Conservation (phyloP, 2,888 invertebrate genomes). For the Melieria omissa region DNA sequence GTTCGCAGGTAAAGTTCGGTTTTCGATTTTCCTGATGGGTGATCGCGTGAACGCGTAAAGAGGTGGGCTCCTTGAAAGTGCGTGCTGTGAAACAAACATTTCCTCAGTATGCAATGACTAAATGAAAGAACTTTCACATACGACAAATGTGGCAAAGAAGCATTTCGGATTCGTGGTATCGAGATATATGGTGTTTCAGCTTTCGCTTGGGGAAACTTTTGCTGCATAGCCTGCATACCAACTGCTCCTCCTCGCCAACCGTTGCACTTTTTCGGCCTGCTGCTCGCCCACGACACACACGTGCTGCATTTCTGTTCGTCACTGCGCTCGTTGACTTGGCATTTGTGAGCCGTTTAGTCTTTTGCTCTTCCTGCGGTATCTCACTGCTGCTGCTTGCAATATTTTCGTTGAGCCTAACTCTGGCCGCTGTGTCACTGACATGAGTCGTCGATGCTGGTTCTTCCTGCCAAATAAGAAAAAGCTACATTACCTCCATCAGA, state of each 20-base stretch:
- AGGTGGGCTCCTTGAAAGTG: slow-evolving; percentile 40
- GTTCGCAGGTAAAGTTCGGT: slow-evolving; percentile 45
- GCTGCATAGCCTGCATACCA: slow-evolving; percentile 29
- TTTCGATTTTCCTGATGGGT: slow-evolving; percentile 46
- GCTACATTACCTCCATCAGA: background rate
- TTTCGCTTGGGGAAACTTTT: slow-evolving; percentile 17
- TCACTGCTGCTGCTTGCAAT: background rate
- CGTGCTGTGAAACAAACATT: slow-evolving; percentile 26
- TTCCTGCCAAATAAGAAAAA: background rate
- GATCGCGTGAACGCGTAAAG: slow-evolving; percentile 42
- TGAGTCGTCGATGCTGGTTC: background rate
- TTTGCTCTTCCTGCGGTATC: background rate
- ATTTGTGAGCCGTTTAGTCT: background rate
- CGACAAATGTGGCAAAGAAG: slow-evolving; percentile 41
- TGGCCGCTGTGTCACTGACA: background rate
- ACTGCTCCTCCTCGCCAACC: background rate
- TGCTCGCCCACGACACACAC: background rate
- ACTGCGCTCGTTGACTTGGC: background rate
- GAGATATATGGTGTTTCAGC: slow-evolving; percentile 29
- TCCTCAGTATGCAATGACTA: background rate
- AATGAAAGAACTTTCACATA: slow-evolving; percentile 25
- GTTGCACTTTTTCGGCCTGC: background rate
- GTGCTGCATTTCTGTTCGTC: no score
- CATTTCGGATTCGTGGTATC: slow-evolving; percentile 29
- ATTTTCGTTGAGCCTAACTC: background rate